Conservation (phyloP, 2,888 invertebrate genomes). For the Amphipyra berbera region DNA sequence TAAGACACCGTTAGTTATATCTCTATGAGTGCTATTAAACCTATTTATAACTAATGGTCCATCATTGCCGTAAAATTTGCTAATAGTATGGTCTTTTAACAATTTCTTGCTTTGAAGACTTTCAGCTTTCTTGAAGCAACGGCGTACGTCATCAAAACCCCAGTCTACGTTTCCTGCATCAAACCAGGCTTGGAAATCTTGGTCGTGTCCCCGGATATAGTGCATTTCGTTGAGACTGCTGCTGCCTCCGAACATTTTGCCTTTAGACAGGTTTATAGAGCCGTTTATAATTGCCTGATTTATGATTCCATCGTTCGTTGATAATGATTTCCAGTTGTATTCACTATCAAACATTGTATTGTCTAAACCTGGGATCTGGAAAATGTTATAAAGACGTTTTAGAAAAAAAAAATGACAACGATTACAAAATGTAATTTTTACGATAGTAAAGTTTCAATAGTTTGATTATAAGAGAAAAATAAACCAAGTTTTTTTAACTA, state of each 20-base stretch:
- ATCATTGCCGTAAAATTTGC: conserved; percentile 73
- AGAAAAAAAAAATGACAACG: too few species aligned
- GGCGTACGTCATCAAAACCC: conserved; percentile 19
- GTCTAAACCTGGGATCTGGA: conserved; percentile 64
- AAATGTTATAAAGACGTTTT: conserved; percentile 8
- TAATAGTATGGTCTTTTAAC: conserved; percentile 57
- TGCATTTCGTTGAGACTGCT: conserved; percentile 88
- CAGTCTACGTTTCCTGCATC: conserved; percentile 71
- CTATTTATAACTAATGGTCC: conserved; percentile 84
- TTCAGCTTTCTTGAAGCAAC: conserved; percentile 38
- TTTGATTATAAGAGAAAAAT: too few species aligned
- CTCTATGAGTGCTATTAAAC: conserved; percentile 75
- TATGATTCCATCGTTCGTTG: conserved; percentile 92
- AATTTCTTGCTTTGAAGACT: conserved; percentile 43
- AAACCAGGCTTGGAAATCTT: conserved; percentile 87
- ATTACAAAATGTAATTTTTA: not conserved
- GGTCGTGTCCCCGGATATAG: conserved; percentile 84
- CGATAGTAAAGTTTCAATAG: too few species aligned
- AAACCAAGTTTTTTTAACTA: too few species aligned
- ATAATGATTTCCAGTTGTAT: conserved; percentile 88
- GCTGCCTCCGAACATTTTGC: conserved; percentile 90
- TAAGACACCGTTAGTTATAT: conserved; percentile 61
- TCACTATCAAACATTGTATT: conserved; percentile 38
- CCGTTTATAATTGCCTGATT: conserved; percentile 90
- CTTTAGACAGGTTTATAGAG: conserved; percentile 86